Base-by-base conservation (phyloP, 2,113 vertebrate species). In the Oncorhynchus mykiss region DNA sequence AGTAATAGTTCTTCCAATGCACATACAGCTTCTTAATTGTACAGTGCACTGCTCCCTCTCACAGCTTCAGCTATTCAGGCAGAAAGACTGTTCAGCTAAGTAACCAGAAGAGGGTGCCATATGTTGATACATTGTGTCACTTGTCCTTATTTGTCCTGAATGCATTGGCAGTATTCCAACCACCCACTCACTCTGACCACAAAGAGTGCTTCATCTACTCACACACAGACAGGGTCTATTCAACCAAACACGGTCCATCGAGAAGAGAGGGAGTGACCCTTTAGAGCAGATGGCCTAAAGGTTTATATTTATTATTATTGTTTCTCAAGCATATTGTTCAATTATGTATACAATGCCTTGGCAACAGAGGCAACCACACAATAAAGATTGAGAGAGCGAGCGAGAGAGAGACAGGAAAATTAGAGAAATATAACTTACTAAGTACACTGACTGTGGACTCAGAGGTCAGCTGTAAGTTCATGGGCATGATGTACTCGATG, bases 401-500 rank as follows among this genome's bases (percentile, higher is more conserved):
- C 39, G 67, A 68, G 29, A 68, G 31, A 16, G 27, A 68, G 13
- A n/a, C 8, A 68, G 7, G 39, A 22, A 49, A 48, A 49, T 12
- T n/a, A n/a, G 39, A 49, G 22, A 51, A 9, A 6, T 2, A 54
- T 16, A 54, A 94, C 96, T 93, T 90, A 98, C 96, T 97, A 57
- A 97, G 92, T 67, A 96, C 90, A 0, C 93, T 98, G 80, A 96
- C 90, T 0, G 95, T 98, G 82, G 96, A 96, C 85, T 97, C 96
- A 0, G 96, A 96, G 0, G 95, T 96, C 90, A 96, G 73, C 89
- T 97, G 95, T 82, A 95, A 84, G 24, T 94, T 96, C 94, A 95
- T 93, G 45, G 96, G 96, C 96, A 97, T 96, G 81, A 97, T 91
- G 0, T 96, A 96, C 18, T 97, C 95, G 0, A 96, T 96, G 64